These are phyloP conservation scores for Thelaira solivaga DNA, from an alignment of 2,888 invertebrate species.

Conservation along the genomic window DNA sequence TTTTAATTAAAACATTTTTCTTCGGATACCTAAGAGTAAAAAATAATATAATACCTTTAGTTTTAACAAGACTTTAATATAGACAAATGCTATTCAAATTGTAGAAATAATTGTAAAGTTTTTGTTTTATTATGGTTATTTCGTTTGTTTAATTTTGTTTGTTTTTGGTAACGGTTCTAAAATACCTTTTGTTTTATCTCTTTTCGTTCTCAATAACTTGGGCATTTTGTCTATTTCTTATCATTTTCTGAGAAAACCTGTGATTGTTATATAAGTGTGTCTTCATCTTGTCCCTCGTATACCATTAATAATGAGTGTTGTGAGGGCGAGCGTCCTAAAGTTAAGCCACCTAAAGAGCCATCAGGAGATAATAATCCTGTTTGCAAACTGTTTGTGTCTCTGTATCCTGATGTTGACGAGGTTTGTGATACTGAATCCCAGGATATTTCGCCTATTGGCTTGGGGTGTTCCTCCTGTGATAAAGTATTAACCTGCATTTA, in stretches of 20 bases:
- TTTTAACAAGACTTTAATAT: neutral
- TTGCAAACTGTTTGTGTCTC: constrained; percentile 82
- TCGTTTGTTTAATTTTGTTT: too few species aligned
- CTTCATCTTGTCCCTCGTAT: constrained; percentile 90
- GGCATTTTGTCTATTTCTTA: neutral
- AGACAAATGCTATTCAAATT: neutral
- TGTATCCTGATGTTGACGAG: constrained; percentile 91
- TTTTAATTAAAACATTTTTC: too few species aligned
- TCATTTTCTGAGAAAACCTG: constrained; percentile 61
- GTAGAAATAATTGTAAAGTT: too few species aligned
- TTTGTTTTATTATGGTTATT: too few species aligned
- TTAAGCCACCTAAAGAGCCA: constrained; percentile 82
- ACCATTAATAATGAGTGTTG: constrained; percentile 87
- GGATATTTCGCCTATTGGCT: constrained; percentile 81
- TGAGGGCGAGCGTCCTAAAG: constrained; percentile 83
- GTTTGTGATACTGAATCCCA: constrained; percentile 91
- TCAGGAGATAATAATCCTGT: constrained; percentile 77
- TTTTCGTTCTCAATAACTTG: constrained; percentile 1
- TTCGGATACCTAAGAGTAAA: too few species aligned
- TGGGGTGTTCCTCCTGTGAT: constrained; percentile 69
- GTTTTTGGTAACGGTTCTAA: neutral
- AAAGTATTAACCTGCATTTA: constrained; percentile 66
- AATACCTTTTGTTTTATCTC: neutral
- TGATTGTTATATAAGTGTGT: constrained; percentile 85
- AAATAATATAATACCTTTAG: neutral